These are phyloP conservation scores for Sinocyclocheilus maitianheensis DNA, from an alignment of 2,113 vertebrate species.

Conservation along the genomic window DNA sequence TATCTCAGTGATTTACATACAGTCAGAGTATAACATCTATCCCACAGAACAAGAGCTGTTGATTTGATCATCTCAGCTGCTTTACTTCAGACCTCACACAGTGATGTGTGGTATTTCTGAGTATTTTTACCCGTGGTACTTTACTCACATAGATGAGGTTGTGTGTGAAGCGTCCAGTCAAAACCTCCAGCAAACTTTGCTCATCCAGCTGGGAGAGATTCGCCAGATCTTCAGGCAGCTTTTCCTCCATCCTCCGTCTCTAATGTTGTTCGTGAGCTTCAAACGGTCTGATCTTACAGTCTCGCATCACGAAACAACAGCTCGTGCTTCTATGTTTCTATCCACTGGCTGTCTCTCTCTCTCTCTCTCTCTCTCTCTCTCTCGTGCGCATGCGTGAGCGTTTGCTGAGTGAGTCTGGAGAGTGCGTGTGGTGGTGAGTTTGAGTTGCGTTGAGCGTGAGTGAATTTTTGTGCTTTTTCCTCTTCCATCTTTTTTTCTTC, in stretches of 20 bases:
- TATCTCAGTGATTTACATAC: background rate
- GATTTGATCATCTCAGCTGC: background rate
- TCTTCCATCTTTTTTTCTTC: too few relatives aligned
- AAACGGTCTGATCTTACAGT: too few relatives aligned
- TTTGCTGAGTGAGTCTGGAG: too few relatives aligned
- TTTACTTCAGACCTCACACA: background rate
- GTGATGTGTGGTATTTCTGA: background rate
- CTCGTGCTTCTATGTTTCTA: background rate
- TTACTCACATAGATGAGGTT: constrained; percentile 69
- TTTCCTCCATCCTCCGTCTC: constrained; percentile 47
- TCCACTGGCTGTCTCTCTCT: background rate
- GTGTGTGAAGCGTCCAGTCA: constrained; percentile 63
- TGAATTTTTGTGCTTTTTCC: too few relatives aligned
- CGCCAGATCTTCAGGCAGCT: constrained; percentile 63
- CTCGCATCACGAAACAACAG: background rate
- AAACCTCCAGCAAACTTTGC: constrained; percentile 61
- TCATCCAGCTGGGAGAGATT: constrained; percentile 68
- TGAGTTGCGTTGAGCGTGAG: too few relatives aligned
- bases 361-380: background rate
- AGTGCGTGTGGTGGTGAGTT: too few relatives aligned
- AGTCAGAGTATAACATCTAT: background rate
- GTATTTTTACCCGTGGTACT: background rate
- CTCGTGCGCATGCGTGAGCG: too few relatives aligned
- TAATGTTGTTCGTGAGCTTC: too few relatives aligned
- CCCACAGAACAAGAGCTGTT: background rate